Conservation (phyloP, 2,113 vertebrate species). For the Cephalopholis sonnerati region DNA sequence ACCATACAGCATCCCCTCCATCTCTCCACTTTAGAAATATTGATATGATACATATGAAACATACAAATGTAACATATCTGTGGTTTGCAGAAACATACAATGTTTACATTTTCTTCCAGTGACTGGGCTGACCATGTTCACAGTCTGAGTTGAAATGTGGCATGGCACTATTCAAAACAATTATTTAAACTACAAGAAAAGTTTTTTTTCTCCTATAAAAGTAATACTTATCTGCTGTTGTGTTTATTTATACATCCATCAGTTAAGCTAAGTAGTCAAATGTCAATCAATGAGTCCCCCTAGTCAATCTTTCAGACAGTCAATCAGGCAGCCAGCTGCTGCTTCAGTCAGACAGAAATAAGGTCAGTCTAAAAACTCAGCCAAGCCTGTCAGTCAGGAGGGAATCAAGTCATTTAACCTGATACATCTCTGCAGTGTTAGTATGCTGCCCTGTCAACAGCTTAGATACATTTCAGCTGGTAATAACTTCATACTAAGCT, state of each 20-base stretch:
- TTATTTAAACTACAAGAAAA: not conserved
- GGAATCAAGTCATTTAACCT: conserved; percentile 15
- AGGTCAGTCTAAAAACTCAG: conserved; percentile 43
- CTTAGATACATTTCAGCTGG: not conserved
- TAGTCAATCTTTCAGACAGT: conserved; percentile 45
- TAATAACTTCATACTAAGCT: not conserved
- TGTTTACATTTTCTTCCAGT: too few species aligned
- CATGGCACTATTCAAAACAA: not conserved
- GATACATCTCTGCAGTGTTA: not conserved
- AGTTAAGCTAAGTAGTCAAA: conserved; percentile 41
- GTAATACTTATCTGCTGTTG: not conserved
- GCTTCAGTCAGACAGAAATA: conserved; percentile 33
- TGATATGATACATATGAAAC: too few species aligned
- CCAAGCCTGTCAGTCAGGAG: conserved; percentile 24
- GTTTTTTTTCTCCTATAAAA: too few species aligned
- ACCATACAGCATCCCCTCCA: too few species aligned
- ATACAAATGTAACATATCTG: too few species aligned
- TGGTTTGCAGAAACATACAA: too few species aligned
- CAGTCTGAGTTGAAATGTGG: too few species aligned
- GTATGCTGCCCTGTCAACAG: not conserved
- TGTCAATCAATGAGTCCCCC: conserved; percentile 34
- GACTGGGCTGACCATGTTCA: too few species aligned
- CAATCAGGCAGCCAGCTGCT: conserved; percentile 50
- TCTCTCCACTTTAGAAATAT: too few species aligned
- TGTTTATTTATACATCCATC: conserved; percentile 33